Conservation (phyloP, 2,797 vertebrate genomes). For the Betta splendens region DNA sequence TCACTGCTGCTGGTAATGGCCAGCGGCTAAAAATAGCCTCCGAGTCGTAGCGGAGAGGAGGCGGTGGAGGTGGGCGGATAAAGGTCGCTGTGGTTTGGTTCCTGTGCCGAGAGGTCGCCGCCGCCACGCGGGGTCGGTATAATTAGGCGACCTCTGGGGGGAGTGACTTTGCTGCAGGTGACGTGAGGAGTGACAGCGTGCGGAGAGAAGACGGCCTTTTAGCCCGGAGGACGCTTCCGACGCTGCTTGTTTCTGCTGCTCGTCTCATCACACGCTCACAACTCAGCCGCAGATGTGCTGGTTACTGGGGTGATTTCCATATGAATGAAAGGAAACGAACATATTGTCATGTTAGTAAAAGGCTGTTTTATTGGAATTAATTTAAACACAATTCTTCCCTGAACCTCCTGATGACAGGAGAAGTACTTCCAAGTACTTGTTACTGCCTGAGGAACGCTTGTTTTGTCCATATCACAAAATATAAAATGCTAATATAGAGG, state of each 20-base stretch:
- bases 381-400: too few species aligned
- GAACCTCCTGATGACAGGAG: too few species aligned
- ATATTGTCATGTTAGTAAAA: neutral
- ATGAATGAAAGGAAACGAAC: neutral
- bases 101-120: conserved; percentile 19
- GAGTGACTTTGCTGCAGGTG: neutral
- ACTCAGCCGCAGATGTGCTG: neutral
- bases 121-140: conserved; percentile 6
- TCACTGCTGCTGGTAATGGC: conserved; percentile 53
- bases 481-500: too few species aligned
- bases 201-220: neutral
- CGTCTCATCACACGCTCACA: too few species aligned
- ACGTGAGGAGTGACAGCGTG: neutral
- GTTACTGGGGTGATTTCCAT: neutral
- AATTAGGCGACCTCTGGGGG: neutral
- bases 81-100: conserved; percentile 20
- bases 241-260: too few species aligned
- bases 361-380: too few species aligned
- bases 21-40: conserved; percentile 65
- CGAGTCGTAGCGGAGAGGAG: conserved; percentile 42
- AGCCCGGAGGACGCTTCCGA: neutral
- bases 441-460: too few species aligned
- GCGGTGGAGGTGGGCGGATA: neutral
- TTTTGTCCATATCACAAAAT: too few species aligned
- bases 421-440: too few species aligned